Base-by-base conservation (phyloP, 2,888 invertebrate genomes). In the Polylopha cassiicola region DNA sequence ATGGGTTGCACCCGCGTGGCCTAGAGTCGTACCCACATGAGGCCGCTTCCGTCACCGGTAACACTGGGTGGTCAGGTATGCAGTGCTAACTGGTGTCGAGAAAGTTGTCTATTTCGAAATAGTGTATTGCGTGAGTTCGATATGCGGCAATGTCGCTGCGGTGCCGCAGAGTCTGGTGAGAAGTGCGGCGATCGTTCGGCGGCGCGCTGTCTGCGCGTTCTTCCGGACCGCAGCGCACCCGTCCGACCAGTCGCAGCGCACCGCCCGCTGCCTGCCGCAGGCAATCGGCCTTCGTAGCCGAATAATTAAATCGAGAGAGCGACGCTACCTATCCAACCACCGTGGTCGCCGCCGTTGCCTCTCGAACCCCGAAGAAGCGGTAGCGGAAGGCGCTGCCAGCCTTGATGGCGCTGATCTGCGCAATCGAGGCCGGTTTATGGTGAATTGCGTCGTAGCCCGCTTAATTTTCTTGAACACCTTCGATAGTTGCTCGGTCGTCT, bases 201-300 rank as follows among this genome's bases (percentile, higher is more conserved):
- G 84, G 81, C 84, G 81, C 82, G 85, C 84, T 76, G 84, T 82
- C 84, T 82, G 79, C 73, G 65, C 71, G 66, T 65, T 74, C 77
- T 76, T 79, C 80, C 80, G 81, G 77, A 71, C 65, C 74, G 73
- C 84, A 73, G 65, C 73, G 73, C 84, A 81, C 84, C 79, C 77
- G 85, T 82, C 75, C 59, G 74, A 84, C 84, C 79, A 82, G 84
- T 84, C 82, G 78, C 76, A 66, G 71, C 73, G 73, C 71, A 67
- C 75, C 75, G 77, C 72, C 74, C 77, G 74, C 71, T 65, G 74
- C 73, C 73, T 69, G 81, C 84, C 84, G 74, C 80, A 71, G 82
- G 85, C 82, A 65, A 79, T 85, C 73, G 85, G 82, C 85, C 84
- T 85, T 85, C 84, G 68, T 50, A 78, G 71, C 74, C 74, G 68